Evolutionary conservation across 2,888 invertebrate species (phyloP), one percentile per base, ranked within the genome.

Genomic region (Eueremaeus valkanovi): DNA sequence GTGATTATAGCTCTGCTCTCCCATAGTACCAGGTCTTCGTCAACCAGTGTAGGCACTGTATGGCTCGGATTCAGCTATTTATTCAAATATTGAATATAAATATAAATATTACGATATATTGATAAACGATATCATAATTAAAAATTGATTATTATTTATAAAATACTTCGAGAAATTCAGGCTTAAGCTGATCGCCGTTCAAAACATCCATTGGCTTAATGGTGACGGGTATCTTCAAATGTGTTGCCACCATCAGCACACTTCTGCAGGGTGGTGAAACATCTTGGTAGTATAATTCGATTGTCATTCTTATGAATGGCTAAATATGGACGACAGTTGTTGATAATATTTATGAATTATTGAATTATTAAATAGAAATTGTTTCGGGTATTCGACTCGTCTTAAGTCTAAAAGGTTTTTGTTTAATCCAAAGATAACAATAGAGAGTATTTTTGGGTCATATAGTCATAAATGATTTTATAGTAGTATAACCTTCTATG

Each of bases 1-100:
- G 88, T 86, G 83, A 89, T 87, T 82, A 93, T 92, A 78, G 92
- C 90, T 63, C 92, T 90, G 70, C 93, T 78, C 73, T 93, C 93
- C 79, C 91, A 88, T 73, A 93, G 84, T 79, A 86, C 86, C 81
- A 93, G 90, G 27, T 92, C 92, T 80, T 90, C 87, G 81, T 93
- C 93, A 78, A 92, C 90, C 74, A 93, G 83, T 0, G 92, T 92
- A 9, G 94, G 94, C 77, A 94, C 87, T 45, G 89, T 89, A 83
- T 93, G 93, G 84, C 92, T 92, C 6, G 83, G 83, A 76, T 83
- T 83, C 73, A 83, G 81, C 82, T 83, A 36, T n/a, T 18, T 75
- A n/a, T 80, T 78, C 68, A 73, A 40, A 42, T 27, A 21, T 36
- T 66, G 21, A 72, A 58, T 42, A 61, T 24, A 51, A 21, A 40